phyloP scores from a whole-genome alignment of 2,888 invertebrate genomes.

The Nephrotoma guestfalica region DNA sequence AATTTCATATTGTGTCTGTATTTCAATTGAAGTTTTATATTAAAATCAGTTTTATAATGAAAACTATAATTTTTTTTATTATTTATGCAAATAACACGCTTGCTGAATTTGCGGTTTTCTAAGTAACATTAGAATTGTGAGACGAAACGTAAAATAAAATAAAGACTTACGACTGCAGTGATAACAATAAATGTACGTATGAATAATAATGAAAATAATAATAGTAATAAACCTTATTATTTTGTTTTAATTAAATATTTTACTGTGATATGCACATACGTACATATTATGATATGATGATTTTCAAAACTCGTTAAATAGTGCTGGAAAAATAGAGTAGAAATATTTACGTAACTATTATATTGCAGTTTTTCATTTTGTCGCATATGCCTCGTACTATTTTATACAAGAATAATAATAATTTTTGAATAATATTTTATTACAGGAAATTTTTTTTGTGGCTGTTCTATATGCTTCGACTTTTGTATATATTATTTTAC shows the following conservation, averaged over 20 bases:
- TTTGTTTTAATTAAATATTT: not conserved
- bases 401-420: not conserved
- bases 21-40: not conserved
- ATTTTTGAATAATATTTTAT: not conserved
- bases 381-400: not conserved
- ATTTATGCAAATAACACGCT: conserved; percentile 17
- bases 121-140: conserved; percentile 23
- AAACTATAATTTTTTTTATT: not conserved
- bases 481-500: not conserved
- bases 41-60: not conserved
- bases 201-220: not conserved
- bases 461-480: not conserved
- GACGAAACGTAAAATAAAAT: conserved; percentile 10
- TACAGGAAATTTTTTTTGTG: not conserved
- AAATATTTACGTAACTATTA: not conserved
- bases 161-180: not conserved
- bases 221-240: not conserved
- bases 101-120: conserved; percentile 28
- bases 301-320: not conserved
- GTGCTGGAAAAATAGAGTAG: not conserved
- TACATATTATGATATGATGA: not conserved
- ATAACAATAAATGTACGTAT: not conserved
- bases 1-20: not conserved
- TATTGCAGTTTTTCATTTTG: not conserved
- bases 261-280: not conserved